phyloP scores from a whole-genome alignment of 2,888 invertebrate genomes.

The Drosophila tripunctata region DNA sequence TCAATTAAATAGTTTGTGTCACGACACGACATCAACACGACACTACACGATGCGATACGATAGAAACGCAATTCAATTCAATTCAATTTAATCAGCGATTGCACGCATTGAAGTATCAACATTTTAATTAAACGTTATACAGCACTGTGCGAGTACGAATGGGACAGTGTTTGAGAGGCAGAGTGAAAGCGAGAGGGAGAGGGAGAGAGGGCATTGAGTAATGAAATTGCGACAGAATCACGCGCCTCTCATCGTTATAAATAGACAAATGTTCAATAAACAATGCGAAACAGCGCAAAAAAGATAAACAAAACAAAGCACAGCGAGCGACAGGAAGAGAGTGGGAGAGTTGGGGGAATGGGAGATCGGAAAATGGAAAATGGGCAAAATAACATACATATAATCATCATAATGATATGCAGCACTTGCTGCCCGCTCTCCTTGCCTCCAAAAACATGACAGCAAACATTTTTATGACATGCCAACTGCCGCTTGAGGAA shows the following conservation, averaged over 20 bases:
- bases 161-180: neutral
- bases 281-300: slow-evolving; percentile 19
- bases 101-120: slow-evolving; percentile 21
- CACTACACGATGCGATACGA: too few species aligned
- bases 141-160: neutral
- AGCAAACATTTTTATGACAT: slow-evolving; percentile 70
- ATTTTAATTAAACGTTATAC: slow-evolving; percentile 50
- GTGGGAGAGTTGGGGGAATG: neutral
- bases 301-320: neutral
- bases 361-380: slow-evolving; percentile 16
- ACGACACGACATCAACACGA: neutral
- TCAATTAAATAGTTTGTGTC: slow-evolving; percentile 7
- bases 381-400: slow-evolving; percentile 24
- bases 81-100: neutral
- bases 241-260: slow-evolving; percentile 47
- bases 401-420: slow-evolving; percentile 72
- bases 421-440: slow-evolving; percentile 26
- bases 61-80: neutral
- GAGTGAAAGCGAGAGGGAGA: slow-evolving; percentile 1
- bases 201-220: slow-evolving; percentile 42
- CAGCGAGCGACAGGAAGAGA: too few species aligned
- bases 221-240: slow-evolving; percentile 61
- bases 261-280: slow-evolving; percentile 66
- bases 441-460: slow-evolving; percentile 43
- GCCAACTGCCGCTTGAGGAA: slow-evolving; percentile 75